Evolutionary conservation across 2,113 vertebrate species (phyloP).

Genomic region (Cynocephalus volans): DNA sequence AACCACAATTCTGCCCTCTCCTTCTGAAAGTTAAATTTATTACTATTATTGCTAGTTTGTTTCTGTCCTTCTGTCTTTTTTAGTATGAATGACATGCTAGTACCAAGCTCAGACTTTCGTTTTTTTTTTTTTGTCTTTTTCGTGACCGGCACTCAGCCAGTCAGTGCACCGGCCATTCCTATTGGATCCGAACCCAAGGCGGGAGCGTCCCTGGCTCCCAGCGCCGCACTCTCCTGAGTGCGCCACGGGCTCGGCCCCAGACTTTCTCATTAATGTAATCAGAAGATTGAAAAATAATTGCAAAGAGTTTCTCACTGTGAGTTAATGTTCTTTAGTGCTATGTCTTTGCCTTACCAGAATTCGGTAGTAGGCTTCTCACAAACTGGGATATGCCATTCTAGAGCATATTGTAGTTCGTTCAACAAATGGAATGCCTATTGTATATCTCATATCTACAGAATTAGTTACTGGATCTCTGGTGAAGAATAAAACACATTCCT

Average conservation of each 20-base stretch:
- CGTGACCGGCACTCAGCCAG: too few species aligned
- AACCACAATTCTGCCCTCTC: too few species aligned
- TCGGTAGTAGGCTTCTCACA: not conserved
- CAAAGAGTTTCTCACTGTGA: not conserved
- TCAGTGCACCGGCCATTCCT: too few species aligned
- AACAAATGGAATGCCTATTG: not conserved
- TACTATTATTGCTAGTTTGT: too few species aligned
- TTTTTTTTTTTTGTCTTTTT: too few species aligned
- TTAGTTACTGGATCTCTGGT: not conserved
- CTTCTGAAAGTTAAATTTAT: too few species aligned
- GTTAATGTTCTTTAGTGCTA: not conserved
- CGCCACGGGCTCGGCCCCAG: too few species aligned
- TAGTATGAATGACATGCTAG: not conserved
- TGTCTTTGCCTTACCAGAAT: not conserved
- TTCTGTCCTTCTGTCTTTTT: too few species aligned
- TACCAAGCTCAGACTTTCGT: not conserved
- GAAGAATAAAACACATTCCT: not conserved
- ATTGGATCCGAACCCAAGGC: too few species aligned
- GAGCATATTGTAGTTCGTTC: not conserved
- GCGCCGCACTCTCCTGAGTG: too few species aligned
- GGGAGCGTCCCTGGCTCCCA: too few species aligned
- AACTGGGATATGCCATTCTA: not conserved
- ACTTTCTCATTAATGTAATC: not conserved
- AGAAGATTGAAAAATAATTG: not conserved
- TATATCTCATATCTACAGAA: not conserved